Evolutionary conservation across 2,797 vertebrate species (phyloP).

Genomic region (Fistularia commersonii): DNA sequence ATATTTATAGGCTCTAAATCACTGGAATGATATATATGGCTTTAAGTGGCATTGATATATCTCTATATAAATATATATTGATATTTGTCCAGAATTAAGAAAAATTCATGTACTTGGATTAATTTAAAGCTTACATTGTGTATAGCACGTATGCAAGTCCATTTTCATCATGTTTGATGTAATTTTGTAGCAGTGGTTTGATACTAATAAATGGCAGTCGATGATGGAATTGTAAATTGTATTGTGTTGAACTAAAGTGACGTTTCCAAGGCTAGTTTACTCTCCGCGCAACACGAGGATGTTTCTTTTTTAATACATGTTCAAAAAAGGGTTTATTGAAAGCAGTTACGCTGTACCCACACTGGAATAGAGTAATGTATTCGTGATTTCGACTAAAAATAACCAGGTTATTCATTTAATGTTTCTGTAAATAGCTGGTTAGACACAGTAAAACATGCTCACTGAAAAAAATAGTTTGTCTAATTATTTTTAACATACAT

Average conservation of each 20-base stretch:
- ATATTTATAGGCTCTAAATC: conserved; percentile 77
- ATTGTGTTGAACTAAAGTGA: conserved; percentile 44
- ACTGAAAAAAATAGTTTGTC: no score
- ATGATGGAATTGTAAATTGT: conserved; percentile 71
- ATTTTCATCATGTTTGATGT: conserved; percentile 80
- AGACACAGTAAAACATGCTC: neutral
- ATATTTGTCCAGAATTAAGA: conserved; percentile 74
- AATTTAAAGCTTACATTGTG: conserved; percentile 79
- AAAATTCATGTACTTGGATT: conserved; percentile 73
- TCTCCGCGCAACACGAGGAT: neutral
- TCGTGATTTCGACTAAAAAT: conserved; percentile 41
- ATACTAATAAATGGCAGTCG: conserved; percentile 83
- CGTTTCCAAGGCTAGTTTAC: neutral
- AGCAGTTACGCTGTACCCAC: conserved; percentile 9
- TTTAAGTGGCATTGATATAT: conserved; percentile 80
- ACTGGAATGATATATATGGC: conserved; percentile 78
- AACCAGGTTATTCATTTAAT: conserved; percentile 24
- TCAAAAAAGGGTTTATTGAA: conserved; percentile 13
- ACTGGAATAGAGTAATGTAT: conserved; percentile 34
- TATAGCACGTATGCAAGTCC: conserved; percentile 79
- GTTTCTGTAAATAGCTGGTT: conserved; percentile 10
- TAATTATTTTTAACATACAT: no score
- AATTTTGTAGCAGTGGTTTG: conserved; percentile 83
- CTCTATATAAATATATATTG: conserved; percentile 71
- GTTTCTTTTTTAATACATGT: conserved; percentile 10